Evolutionary conservation across 2,797 vertebrate species (phyloP).

Genomic region (Pithecia hirsuta): DNA sequence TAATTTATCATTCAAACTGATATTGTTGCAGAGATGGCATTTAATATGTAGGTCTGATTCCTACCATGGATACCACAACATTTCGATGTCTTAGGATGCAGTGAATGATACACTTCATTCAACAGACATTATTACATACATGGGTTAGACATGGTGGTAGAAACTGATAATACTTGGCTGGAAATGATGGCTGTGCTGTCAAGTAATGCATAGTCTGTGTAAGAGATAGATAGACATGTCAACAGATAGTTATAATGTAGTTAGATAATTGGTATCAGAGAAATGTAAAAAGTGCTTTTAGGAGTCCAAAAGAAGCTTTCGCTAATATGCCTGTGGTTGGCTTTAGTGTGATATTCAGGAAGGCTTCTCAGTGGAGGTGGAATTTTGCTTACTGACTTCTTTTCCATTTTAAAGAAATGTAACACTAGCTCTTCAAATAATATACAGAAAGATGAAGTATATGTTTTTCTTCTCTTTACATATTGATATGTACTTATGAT

Average conservation of each 20-base stretch:
- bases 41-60: slow-evolving; percentile 4
- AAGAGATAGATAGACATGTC: slow-evolving; percentile 12
- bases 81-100: slow-evolving; percentile 9
- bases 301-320: background rate
- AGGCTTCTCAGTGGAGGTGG: background rate
- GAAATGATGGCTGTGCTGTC: background rate
- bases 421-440: slow-evolving; percentile 44
- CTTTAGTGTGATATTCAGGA: background rate
- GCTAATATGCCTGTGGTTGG: background rate
- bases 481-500: slow-evolving; percentile 34
- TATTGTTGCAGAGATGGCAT: background rate
- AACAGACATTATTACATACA: background rate
- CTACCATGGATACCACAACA: background rate
- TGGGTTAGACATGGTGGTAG: background rate
- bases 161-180: background rate
- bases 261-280: slow-evolving; percentile 5
- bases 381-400: background rate
- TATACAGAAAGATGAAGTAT: slow-evolving; percentile 17
- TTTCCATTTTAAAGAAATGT: background rate
- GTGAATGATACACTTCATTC: background rate
- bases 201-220: background rate
- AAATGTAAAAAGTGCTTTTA: background rate
- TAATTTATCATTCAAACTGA: slow-evolving; percentile 17
- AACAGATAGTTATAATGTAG: background rate
- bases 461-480: slow-evolving; percentile 9